Evolutionary conservation across 1,140 invertebrate species (phyloP).

Genomic region (Drosophila sp.): DNA sequence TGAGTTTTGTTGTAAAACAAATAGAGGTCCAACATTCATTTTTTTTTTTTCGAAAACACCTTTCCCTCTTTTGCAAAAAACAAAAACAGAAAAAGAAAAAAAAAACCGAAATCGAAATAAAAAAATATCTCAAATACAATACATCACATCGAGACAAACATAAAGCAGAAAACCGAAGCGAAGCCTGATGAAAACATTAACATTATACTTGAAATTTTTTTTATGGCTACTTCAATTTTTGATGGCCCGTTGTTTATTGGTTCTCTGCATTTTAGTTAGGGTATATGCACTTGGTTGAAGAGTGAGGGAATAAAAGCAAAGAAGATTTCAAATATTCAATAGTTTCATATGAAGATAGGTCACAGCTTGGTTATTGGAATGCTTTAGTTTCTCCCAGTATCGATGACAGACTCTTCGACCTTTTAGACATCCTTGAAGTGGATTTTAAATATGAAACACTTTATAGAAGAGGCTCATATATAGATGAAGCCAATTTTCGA

Average conservation of each 20-base stretch:
- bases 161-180: conserved; percentile 45
- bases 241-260: conserved; percentile 46
- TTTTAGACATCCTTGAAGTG: too few relatives aligned
- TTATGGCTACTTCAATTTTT: conserved; percentile 75
- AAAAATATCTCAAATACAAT: conserved; percentile 35
- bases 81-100: conserved; percentile 36
- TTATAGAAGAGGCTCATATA: too few relatives aligned
- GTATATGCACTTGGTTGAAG: not conserved
- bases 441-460: too few relatives aligned
- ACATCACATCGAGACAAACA: conserved; percentile 12
- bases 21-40: conserved; percentile 49
- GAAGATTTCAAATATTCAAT: too few relatives aligned
- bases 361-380: too few relatives aligned
- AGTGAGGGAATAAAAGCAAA: not conserved
- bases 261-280: conserved; percentile 12
- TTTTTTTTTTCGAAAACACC: conserved; percentile 55
- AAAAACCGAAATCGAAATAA: conserved; percentile 22
- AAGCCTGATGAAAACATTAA: conserved; percentile 78
- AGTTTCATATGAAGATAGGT: too few relatives aligned
- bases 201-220: conserved; percentile 63
- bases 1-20: conserved; percentile 60
- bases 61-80: conserved; percentile 60
- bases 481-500: too few relatives aligned
- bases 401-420: too few relatives aligned
- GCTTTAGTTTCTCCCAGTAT: too few relatives aligned